Base-by-base conservation (phyloP, 1,140 invertebrate species). In the Leptinotarsa defecta region DNA sequence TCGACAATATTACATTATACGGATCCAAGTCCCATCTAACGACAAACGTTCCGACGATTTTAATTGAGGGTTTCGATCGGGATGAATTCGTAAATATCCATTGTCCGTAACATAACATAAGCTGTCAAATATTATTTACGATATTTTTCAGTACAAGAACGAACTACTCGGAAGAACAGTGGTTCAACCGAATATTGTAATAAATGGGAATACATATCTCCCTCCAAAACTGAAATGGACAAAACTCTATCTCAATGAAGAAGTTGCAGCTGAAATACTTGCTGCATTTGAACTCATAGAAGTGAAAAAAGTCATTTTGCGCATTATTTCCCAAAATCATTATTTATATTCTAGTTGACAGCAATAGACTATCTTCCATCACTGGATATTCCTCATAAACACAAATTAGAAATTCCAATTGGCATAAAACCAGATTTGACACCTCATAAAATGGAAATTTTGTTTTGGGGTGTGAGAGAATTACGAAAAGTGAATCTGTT, bases 391-490 rank as follows among this genome's bases (percentile, higher is more conserved):
- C 34, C 6, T 11, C 34, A 43, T 43, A 15, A 57, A 57, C 2
- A 57, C n/a, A 57, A 17, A 17, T n/a, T 57, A 0, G 52, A 57
- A 57, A 57, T 57, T 15, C 52, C 52, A 57, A 15, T 19, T 17
- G n/a, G 52, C 52, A 57, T 57, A 57, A 85, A 85, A 68, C 88
- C 88, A 19, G 73, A 68, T 34, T 48, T 85, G 34, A 74, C 79
- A 67, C 70, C 76, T 74, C 84, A 79, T 75, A 87, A 86, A 75
- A 80, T 91, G 3, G 90, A 92, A 74, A 85, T 91, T 5, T 87
- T 90, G 70, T 91, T 91, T 84, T 92, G 90, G 91, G 91, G 91
- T 19, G 83, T 91, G 0, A 82, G 90, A 22, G 86, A 91, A 65
- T 83, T 91, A 75, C 87, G 85, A 71, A 88, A 87, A 78, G 78